A percentile compares a stretch with the other conserved stretches of the same genome.
These are phyloP conservation scores for Gracilinanus agilis DNA, from an alignment of 2,113 vertebrate species.

Conservation along the genomic window DNA sequence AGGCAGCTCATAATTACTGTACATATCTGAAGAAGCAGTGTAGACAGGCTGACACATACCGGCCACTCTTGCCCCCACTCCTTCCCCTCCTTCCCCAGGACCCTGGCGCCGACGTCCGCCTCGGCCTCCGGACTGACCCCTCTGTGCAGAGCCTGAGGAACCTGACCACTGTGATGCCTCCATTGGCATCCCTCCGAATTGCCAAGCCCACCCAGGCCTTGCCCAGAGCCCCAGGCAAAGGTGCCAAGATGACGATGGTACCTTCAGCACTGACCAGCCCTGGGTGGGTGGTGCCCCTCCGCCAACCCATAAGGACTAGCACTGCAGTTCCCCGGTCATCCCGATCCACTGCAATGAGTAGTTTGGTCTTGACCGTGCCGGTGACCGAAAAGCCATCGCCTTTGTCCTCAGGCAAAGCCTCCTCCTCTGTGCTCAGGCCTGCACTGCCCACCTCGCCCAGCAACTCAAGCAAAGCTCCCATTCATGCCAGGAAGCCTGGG, in stretches of 20 bases:
- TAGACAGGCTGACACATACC: conserved; percentile 91
- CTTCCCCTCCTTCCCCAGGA: conserved; percentile 86
- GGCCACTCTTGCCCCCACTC: conserved; percentile 88
- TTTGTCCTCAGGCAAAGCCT: neutral
- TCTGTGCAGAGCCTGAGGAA: conserved; percentile 78
- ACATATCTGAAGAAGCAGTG: conserved; percentile 97
- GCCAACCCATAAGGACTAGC: conserved; percentile 37
- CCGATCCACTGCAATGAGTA: neutral
- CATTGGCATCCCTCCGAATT: conserved; percentile 31
- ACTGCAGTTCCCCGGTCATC: neutral
- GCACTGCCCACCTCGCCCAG: conserved; percentile 72
- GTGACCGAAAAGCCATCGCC: conserved; percentile 19
- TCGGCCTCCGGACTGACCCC: conserved; percentile 32
- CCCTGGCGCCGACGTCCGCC: conserved; percentile 75
- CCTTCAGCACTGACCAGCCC: neutral
- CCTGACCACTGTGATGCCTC: conserved; percentile 79
- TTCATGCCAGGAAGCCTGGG: neutral
- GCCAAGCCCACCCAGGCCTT: conserved; percentile 3
- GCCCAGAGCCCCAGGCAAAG: neutral
- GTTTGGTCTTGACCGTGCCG: neutral
- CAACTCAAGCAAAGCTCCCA: neutral
- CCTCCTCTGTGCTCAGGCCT: conserved; percentile 38
- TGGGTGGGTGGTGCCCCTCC: neutral
- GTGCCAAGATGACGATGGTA: neutral
- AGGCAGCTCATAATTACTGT: conserved; percentile 98